Base-by-base conservation (phyloP, 2,888 invertebrate genomes). In the Eucriotettix oculatus region DNA sequence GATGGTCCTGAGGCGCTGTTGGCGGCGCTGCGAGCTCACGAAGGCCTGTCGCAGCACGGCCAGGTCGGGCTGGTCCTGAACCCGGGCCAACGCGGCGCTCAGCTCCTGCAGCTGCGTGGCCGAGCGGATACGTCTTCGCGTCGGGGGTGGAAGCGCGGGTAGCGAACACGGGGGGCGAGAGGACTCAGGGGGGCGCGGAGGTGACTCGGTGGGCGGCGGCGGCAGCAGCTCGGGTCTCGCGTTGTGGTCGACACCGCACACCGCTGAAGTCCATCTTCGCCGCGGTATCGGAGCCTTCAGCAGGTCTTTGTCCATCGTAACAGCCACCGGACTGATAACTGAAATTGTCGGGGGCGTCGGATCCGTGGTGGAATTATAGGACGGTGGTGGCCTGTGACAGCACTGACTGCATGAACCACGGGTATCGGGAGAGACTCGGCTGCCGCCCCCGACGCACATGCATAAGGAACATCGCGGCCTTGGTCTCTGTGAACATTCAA, bases 71-170 rank as follows among this genome's bases (percentile, higher is more conserved):
- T 57, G 54, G 29, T 29, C 29, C 55, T 61, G 59, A 11, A 59
- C 61, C 53, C 56, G 77, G 10, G 79, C 78, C 62, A 81, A 69
- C 17, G 79, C 73, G 65, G 80, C 80, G 63, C 79, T 78, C 60
- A 81, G 70, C 63, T 80, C 80, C 67, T 78, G 78, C 63, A 80
- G 69, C 64, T 73, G 74, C 41, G 74, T 74, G 64, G 73, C 75
- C 68, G 72, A 76, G 60, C 74, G 74, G 40, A 77, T 75, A 68
- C 75, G 76, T 56, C 76, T 73, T 12, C 77, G 71, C 17, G 74
- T 71, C 40, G 76, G 76, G 16, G 75, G 77, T 44, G 78, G 77
- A 61, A 77, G 64, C 2, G 76, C 74, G 1, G 78, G 77, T 56
- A 71, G 64, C 43, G 69, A 65, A 41, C 48, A 64, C 61, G 61